phyloP scores from a whole-genome alignment of 1,140 invertebrate species.

The Ips nitidus region DNA sequence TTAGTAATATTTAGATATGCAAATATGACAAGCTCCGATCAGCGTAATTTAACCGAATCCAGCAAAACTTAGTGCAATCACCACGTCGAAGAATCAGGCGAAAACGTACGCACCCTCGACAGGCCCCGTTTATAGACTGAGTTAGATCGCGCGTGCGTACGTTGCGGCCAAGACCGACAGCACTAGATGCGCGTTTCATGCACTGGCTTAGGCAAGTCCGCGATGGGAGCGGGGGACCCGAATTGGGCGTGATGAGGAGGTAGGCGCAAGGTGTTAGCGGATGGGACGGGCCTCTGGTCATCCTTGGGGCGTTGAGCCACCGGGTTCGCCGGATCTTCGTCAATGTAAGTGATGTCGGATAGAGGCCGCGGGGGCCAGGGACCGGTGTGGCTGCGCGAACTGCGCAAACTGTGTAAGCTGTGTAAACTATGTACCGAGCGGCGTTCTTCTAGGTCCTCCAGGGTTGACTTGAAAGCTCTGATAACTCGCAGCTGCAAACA shows the following conservation, averaged over 20 bases:
- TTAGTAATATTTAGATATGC: background rate
- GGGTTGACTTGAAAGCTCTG: constrained; percentile 98
- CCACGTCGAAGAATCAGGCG: constrained; percentile 25
- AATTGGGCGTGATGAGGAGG: constrained; percentile 50
- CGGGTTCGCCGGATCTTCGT: constrained; percentile 75
- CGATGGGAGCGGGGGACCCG: constrained; percentile 49
- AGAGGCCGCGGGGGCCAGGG: constrained; percentile 74
- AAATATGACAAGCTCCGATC: background rate
- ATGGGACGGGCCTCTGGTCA: constrained; percentile 52
- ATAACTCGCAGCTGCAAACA: constrained; percentile 99
- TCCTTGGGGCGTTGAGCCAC: constrained; percentile 53
- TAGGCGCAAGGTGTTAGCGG: constrained; percentile 50
- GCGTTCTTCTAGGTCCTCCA: constrained; percentile 99
- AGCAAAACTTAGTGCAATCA: constrained; percentile 16
- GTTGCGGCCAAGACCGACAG: constrained; percentile 47
- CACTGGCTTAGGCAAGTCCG: constrained; percentile 65
- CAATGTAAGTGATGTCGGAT: constrained; percentile 90
- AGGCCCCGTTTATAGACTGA: background rate
- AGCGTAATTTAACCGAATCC: background rate
- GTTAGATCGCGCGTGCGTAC: constrained; percentile 26
- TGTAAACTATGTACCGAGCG: constrained; percentile 97
- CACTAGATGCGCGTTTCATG: constrained; percentile 72
- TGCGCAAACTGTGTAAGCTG: constrained; percentile 92
- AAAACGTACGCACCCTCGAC: constrained; percentile 16
- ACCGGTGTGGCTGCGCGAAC: constrained; percentile 77